phyloP scores from a whole-genome alignment of 1,140 invertebrate species.

The Planococcus citri region DNA sequence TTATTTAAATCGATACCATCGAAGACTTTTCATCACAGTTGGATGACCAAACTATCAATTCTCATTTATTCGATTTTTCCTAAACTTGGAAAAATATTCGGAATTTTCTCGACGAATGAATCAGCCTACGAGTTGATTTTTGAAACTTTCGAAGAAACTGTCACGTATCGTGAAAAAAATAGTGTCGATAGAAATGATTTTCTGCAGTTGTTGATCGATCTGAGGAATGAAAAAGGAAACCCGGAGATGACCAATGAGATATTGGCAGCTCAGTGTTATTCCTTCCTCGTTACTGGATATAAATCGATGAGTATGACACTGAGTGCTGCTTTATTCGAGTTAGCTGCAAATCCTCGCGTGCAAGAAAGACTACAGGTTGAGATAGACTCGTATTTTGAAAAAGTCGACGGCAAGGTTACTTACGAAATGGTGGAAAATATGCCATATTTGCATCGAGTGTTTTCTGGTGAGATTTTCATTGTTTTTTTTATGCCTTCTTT shows the following conservation, averaged over 20 bases:
- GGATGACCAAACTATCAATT: background rate
- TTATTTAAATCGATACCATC: constrained; percentile 38
- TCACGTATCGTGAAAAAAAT: constrained; percentile 35
- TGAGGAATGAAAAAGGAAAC: background rate
- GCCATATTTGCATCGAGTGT: constrained; percentile 34
- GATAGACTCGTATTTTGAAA: constrained; percentile 36
- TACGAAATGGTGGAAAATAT: constrained; percentile 38
- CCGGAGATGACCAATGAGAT: background rate
- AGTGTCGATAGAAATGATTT: constrained; percentile 36
- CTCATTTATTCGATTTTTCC: constrained; percentile 23
- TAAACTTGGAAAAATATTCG: constrained; percentile 23
- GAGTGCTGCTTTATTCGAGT: constrained; percentile 34
- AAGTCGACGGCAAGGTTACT: constrained; percentile 35
- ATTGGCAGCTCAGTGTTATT: constrained; percentile 42
- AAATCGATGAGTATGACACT: constrained; percentile 45
- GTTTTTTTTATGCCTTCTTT: no score
- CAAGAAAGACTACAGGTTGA: constrained; percentile 43
- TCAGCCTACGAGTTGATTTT: constrained; percentile 35
- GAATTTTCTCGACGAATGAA: constrained; percentile 21
- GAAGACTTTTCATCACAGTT: constrained; percentile 29
- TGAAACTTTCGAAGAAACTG: constrained; percentile 36
- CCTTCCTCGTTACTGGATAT: constrained; percentile 47
- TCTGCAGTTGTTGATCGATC: constrained; percentile 28
- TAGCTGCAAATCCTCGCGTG: constrained; percentile 40
- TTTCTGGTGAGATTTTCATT: constrained; percentile 36